These are phyloP conservation scores for Cyanoderma ruficeps DNA, from an alignment of 2,113 vertebrate genomes.

Conservation along the genomic window DNA sequence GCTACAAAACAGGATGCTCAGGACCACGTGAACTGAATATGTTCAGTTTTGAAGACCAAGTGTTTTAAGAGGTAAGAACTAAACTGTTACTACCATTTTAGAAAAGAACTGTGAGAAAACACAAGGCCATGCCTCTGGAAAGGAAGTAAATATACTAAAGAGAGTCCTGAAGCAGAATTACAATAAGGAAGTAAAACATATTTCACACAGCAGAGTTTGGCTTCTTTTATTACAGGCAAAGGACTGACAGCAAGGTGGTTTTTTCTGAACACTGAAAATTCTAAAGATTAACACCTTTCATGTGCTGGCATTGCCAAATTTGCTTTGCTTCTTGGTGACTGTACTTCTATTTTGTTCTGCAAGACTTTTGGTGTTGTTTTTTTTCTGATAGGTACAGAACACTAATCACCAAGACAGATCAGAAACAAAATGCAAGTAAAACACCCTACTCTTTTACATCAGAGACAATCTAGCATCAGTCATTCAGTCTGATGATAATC, in stretches of 20 bases:
- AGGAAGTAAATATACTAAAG: neutral
- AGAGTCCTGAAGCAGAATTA: neutral
- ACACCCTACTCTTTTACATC: neutral
- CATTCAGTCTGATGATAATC: neutral
- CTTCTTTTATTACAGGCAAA: neutral
- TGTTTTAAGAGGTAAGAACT: neutral
- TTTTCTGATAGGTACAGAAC: neutral
- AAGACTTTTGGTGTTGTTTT: neutral
- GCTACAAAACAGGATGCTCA: neutral
- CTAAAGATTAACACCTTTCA: neutral
- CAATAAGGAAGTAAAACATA: neutral
- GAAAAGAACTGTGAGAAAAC: neutral
- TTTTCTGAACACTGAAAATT: neutral
- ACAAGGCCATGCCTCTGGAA: neutral
- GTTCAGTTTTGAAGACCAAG: neutral
- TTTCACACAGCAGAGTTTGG: neutral
- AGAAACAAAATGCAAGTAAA: neutral
- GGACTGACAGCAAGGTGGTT: neutral
- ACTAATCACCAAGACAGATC: neutral
- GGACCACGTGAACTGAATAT: no score
- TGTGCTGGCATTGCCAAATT: neutral
- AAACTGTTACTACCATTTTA: neutral
- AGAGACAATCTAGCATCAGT: neutral
- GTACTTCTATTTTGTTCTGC: neutral
- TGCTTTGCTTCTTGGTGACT: neutral